Conservation (phyloP, 2,888 invertebrate genomes). For the Blera fallax region DNA sequence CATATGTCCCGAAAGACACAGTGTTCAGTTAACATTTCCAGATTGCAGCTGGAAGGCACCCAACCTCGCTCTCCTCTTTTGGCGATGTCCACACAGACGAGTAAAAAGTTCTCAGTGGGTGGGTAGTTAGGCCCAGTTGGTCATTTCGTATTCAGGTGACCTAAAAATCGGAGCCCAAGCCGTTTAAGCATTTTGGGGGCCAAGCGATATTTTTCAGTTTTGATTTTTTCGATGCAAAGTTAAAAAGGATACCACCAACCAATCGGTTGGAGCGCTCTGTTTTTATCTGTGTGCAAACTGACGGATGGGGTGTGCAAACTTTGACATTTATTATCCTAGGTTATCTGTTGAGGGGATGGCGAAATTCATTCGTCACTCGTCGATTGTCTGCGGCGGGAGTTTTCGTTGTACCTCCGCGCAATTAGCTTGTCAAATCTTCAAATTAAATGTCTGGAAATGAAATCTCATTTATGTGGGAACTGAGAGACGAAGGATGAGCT, state of each 20-base stretch:
- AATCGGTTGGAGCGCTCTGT: neutral
- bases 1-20: constrained; percentile 70
- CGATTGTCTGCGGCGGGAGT: constrained; percentile 12
- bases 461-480: constrained; percentile 56
- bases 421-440: constrained; percentile 71
- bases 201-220: constrained; percentile 36
- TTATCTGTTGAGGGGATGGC: neutral
- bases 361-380: constrained; percentile 43
- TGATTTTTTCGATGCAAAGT: constrained; percentile 39
- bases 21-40: constrained; percentile 61
- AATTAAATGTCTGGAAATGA: constrained; percentile 70
- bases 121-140: constrained; percentile 17
- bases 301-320: constrained; percentile 58
- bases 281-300: constrained; percentile 19
- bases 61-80: neutral
- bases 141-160: constrained; percentile 73
- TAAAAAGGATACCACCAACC: constrained; percentile 28
- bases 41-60: constrained; percentile 44
- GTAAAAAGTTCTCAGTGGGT: constrained; percentile 3
- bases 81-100: neutral
- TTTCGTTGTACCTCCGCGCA: constrained; percentile 5
- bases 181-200: constrained; percentile 55
- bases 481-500: neutral
- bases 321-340: constrained; percentile 59
- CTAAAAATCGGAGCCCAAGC: constrained; percentile 60